Evolutionary conservation across 2,888 invertebrate genomes (phyloP), one percentile per base, ranked within the genome.

Genomic region (Caprella mutica): DNA sequence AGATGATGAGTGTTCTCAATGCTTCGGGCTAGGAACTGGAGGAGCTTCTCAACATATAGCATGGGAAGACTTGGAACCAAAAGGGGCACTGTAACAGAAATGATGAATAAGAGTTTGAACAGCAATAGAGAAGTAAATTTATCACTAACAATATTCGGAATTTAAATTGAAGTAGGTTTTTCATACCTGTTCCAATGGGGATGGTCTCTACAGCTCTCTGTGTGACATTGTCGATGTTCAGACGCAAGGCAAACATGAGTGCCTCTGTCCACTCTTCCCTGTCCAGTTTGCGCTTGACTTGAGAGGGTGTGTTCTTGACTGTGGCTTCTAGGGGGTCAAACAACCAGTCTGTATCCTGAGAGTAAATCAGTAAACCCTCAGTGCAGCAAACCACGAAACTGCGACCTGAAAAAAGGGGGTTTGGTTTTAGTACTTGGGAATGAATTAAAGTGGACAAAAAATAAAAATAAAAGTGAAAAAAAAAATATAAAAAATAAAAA

Each of bases 241-340:
- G 75, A 69, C 86, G 85, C 55, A 97, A 72, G 0, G 94, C 80
- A 76, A 86, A 85, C 69, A 86, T 81, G 12, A 98, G 72, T 0
- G 96, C 94, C 69, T 68, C 39, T 1, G 82, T 78, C 75, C 81
- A 85, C 46, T 83, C 80, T 44, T 76, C 71, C 1, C 79, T 73
- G 0, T 71, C 67, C 0, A 89, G 69, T 0, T 80, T 76, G 56
- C 79, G 74, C 58, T 77, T 77, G 3, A 85, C 80, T 0, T 81
- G 77, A 19, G 77, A 75, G 0, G 93, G 91, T 0, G 92, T 96
- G 1, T 92, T 85, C 35, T 81, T 81, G 4, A 84, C 74, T 62
- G 91, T 88, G 23, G 98, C 76, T 59, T 90, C 84, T 75, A 87
- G 93, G 0, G 97, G 97, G 76, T 96, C 92, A 72, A 98, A 98